Evolutionary conservation across 2,888 invertebrate genomes (phyloP).

Genomic region (Carabus problematicus): DNA sequence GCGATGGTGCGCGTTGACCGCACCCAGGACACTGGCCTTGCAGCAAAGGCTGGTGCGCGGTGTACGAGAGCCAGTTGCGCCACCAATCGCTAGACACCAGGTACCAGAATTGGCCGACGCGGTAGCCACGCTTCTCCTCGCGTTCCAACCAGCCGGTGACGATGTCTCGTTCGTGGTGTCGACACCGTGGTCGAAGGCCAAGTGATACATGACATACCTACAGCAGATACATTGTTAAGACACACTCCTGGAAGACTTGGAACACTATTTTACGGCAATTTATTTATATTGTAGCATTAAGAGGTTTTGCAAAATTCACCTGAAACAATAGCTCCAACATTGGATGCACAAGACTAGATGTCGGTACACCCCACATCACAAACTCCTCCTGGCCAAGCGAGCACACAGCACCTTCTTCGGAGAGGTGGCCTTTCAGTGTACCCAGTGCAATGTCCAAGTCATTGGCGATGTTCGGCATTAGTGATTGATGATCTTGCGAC

Average conservation of each 20-base stretch:
- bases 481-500: slow-evolving; percentile 9
- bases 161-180: slow-evolving; percentile 82
- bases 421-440: neutral
- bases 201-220: slow-evolving; percentile 82
- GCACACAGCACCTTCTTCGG: slow-evolving; percentile 45
- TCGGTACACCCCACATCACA: slow-evolving; percentile 83
- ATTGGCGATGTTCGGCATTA: neutral
- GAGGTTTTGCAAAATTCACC: slow-evolving; percentile 50
- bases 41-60: slow-evolving; percentile 58
- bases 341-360: slow-evolving; percentile 71
- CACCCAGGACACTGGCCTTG: slow-evolving; percentile 51
- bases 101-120: slow-evolving; percentile 89
- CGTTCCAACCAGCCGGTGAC: slow-evolving; percentile 83
- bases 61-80: slow-evolving; percentile 79
- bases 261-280: no score
- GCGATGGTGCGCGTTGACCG: slow-evolving; percentile 44
- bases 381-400: slow-evolving; percentile 80
- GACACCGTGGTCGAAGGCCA: slow-evolving; percentile 80
- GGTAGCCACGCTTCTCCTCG: slow-evolving; percentile 76
- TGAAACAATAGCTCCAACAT: slow-evolving; percentile 77
- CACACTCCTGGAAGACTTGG: no score
- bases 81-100: slow-evolving; percentile 87
- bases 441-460: slow-evolving; percentile 2
- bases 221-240: neutral
- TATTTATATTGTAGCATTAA: no score